Conservation (phyloP, 2,797 vertebrate genomes). For the Selene dorsalis region DNA sequence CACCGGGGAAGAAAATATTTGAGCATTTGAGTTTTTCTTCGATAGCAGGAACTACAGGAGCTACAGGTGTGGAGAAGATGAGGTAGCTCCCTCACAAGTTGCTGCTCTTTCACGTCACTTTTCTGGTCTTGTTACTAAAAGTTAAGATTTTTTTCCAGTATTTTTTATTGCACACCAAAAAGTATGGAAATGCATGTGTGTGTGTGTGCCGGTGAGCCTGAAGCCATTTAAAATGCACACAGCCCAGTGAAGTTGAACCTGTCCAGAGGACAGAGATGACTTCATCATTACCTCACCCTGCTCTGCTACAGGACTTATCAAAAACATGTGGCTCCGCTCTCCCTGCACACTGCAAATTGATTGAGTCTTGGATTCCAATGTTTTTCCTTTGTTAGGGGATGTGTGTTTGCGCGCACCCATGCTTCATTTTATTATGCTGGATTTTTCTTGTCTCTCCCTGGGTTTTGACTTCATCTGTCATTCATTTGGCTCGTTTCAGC, state of each 20-base stretch:
- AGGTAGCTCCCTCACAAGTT: neutral
- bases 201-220: constrained; percentile 31
- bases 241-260: constrained; percentile 77
- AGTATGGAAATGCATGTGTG: constrained; percentile 4
- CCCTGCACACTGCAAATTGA: constrained; percentile 63
- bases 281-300: constrained; percentile 83
- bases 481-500: constrained; percentile 49
- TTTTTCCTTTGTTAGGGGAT: constrained; percentile 71
- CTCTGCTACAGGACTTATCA: constrained; percentile 80
- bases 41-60: neutral
- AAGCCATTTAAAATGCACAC: constrained; percentile 57
- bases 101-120: neutral
- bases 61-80: constrained; percentile 9
- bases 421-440: constrained; percentile 71
- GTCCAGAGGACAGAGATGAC: constrained; percentile 83
- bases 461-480: constrained; percentile 71
- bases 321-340: constrained; percentile 80
- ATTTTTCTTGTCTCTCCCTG: constrained; percentile 70
- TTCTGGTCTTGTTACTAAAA: neutral
- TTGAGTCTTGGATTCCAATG: constrained; percentile 69
- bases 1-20: neutral
- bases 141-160: neutral
- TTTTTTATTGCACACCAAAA: neutral
- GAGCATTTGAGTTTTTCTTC: neutral
- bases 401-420: constrained; percentile 50